phyloP scores from a whole-genome alignment of 2,888 invertebrate genomes.

The Chalcosyrphus nemorum region DNA sequence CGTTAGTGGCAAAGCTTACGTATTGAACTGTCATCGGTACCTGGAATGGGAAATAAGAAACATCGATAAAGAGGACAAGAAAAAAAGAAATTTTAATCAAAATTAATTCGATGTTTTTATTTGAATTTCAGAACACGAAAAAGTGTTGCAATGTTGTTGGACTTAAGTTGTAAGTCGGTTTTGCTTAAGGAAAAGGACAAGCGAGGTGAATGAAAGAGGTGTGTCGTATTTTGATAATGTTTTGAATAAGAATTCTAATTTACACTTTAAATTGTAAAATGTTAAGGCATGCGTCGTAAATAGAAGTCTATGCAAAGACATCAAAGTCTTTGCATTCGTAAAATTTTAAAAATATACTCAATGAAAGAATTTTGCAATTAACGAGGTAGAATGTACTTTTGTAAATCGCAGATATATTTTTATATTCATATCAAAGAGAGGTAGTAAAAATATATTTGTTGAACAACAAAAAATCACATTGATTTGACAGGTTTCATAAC shows the following conservation, averaged over 20 bases:
- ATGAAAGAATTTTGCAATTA: no score
- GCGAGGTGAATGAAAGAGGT: background rate
- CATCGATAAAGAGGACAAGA: constrained; percentile 14
- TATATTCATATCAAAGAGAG: no score
- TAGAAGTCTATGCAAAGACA: no score
- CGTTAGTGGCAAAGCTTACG: background rate
- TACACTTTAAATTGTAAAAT: background rate
- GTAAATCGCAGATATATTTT: no score
- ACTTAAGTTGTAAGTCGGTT: background rate
- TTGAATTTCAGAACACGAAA: constrained; percentile 1
- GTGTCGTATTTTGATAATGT: background rate
- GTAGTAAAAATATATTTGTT: no score
- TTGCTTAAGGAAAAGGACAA: background rate
- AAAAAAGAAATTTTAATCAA: constrained; percentile 31
- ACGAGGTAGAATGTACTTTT: no score
- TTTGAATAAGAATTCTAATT: background rate
- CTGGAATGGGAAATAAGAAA: constrained; percentile 37
- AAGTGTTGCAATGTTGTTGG: background rate
- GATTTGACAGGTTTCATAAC: no score
- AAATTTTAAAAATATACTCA: no score
- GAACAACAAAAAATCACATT: no score
- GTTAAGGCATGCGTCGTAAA: background rate
- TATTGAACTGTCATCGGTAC: constrained; percentile 32
- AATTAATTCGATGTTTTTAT: constrained; percentile 12
- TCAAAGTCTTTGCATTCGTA: no score